Conservation (phyloP, 2,888 invertebrate genomes). For the Tryphoninae sp. region DNA sequence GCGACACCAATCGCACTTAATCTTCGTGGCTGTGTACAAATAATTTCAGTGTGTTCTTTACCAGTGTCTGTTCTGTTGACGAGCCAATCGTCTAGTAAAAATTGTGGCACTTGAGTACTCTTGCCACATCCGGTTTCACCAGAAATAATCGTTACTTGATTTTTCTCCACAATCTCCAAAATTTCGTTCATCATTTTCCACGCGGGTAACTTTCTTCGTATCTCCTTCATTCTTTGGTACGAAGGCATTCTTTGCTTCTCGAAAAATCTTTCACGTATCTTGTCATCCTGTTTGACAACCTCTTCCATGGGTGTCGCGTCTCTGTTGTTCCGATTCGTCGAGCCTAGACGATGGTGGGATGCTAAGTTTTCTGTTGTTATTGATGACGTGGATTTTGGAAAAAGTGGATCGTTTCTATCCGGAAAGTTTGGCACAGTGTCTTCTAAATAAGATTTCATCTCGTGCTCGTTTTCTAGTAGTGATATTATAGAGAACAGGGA, state of each 20-base stretch:
- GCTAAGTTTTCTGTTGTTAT: slow-evolving; percentile 79
- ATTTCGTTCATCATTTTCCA: slow-evolving; percentile 88
- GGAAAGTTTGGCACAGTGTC: slow-evolving; percentile 85
- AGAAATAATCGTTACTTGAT: slow-evolving; percentile 88
- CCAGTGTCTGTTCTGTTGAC: slow-evolving; percentile 82
- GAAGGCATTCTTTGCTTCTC: slow-evolving; percentile 84
- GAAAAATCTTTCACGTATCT: slow-evolving; percentile 85
- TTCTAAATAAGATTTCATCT: slow-evolving; percentile 85
- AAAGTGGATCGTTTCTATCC: slow-evolving; percentile 82
- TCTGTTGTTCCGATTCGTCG: slow-evolving; percentile 83
- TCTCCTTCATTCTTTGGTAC: slow-evolving; percentile 86
- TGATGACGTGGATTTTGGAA: slow-evolving; percentile 73
- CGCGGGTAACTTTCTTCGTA: slow-evolving; percentile 87
- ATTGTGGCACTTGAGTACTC: slow-evolving; percentile 96
- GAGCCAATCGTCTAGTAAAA: slow-evolving; percentile 94
- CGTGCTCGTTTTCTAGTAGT: slow-evolving; percentile 87
- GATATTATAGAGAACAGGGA: slow-evolving; percentile 88
- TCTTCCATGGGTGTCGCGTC: slow-evolving; percentile 79
- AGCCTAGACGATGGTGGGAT: slow-evolving; percentile 86
- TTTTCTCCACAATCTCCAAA: slow-evolving; percentile 85
- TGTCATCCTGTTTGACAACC: slow-evolving; percentile 84
- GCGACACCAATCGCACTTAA: slow-evolving; percentile 96
- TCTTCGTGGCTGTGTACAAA: slow-evolving; percentile 96
- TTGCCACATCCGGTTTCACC: slow-evolving; percentile 94
- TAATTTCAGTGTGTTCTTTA: slow-evolving; percentile 89